A percentile compares a stretch with the other conserved stretches of the same genome.
phyloP scores from a whole-genome alignment of 2,888 invertebrate species.

The Nemapogon koenigi region DNA sequence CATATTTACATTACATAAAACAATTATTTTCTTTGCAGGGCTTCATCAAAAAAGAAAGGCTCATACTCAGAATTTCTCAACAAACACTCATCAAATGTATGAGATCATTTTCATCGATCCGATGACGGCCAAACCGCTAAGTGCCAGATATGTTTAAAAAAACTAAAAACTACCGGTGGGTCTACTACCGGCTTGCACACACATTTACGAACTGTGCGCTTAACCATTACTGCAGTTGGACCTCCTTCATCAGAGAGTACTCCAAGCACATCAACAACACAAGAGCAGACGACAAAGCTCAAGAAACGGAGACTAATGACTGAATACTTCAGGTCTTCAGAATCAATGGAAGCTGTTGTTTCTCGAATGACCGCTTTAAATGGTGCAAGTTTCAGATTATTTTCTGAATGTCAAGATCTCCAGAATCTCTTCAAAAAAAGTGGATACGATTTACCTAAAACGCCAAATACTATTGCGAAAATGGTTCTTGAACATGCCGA shows the following conservation, averaged over 20 bases:
- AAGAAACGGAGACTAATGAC: too few relatives aligned
- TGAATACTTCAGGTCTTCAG: too few relatives aligned
- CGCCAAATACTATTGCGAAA: slow-evolving; percentile 10
- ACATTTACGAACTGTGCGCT: too few relatives aligned
- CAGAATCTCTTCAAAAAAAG: slow-evolving; percentile 8
- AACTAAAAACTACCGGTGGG: slow-evolving; percentile 8
- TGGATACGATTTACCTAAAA: background rate
- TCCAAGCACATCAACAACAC: too few relatives aligned
- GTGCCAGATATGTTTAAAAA: slow-evolving; percentile 6
- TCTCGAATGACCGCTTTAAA: slow-evolving; percentile 7
- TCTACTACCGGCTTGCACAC: too few relatives aligned
- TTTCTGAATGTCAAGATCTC: slow-evolving; percentile 9
- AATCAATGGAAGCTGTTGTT: too few relatives aligned
- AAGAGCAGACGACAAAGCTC: too few relatives aligned
- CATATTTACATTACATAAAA: too few relatives aligned
- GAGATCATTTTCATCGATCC: slow-evolving; percentile 8
- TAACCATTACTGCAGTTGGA: too few relatives aligned
- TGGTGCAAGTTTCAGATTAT: background rate
- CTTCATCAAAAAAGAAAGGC: slow-evolving; percentile 6
- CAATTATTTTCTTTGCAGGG: too few relatives aligned
- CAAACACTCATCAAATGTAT: slow-evolving; percentile 9
- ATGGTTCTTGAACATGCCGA: slow-evolving; percentile 10
- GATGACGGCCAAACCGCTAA: slow-evolving; percentile 10
- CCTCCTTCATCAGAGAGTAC: too few relatives aligned
- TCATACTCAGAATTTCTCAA: slow-evolving; percentile 9